Conservation (phyloP, 2,797 vertebrate genomes). For the Leptoclinus maculatus region DNA sequence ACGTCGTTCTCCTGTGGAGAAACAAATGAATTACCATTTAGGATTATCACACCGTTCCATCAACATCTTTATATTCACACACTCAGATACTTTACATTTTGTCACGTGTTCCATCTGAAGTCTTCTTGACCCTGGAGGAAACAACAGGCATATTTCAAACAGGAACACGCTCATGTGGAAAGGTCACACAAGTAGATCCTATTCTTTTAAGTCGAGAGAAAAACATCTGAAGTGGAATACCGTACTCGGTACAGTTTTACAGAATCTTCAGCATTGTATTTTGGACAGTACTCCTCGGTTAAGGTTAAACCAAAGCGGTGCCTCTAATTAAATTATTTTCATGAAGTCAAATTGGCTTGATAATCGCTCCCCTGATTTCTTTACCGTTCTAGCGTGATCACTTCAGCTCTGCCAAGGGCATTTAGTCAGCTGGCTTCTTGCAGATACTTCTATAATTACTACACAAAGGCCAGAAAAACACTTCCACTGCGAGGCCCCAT, state of each 20-base stretch:
- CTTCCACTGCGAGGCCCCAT: conserved; percentile 44
- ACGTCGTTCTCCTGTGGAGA: conserved; percentile 77
- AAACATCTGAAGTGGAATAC: conserved; percentile 25
- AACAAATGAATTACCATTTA: conserved; percentile 77
- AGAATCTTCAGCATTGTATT: conserved; percentile 19
- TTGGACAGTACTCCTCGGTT: conserved; percentile 20
- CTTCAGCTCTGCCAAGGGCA: conserved; percentile 59
- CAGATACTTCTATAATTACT: conserved; percentile 76
- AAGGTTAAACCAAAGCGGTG: conserved; percentile 31
- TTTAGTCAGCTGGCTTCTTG: conserved; percentile 68
- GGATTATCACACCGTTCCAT: conserved; percentile 67
- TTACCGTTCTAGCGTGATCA: conserved; percentile 64
- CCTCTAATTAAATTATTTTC: conserved; percentile 44
- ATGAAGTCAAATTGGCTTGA: conserved; percentile 46
- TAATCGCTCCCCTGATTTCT: conserved; percentile 59
- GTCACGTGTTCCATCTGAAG: conserved; percentile 77
- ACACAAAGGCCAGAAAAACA: conserved; percentile 65
- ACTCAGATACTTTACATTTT: conserved; percentile 79
- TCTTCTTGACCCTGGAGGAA: conserved; percentile 75
- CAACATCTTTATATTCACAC: conserved; percentile 49
- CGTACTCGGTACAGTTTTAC: conserved; percentile 13
- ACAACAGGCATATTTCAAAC: conserved; percentile 78
- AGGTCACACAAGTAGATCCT: conserved; percentile 35
- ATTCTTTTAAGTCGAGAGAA: conserved; percentile 15
- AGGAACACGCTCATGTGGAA: conserved; percentile 52